Conservation (phyloP, 2,113 vertebrate species). For the Chunga burmeisteri region DNA sequence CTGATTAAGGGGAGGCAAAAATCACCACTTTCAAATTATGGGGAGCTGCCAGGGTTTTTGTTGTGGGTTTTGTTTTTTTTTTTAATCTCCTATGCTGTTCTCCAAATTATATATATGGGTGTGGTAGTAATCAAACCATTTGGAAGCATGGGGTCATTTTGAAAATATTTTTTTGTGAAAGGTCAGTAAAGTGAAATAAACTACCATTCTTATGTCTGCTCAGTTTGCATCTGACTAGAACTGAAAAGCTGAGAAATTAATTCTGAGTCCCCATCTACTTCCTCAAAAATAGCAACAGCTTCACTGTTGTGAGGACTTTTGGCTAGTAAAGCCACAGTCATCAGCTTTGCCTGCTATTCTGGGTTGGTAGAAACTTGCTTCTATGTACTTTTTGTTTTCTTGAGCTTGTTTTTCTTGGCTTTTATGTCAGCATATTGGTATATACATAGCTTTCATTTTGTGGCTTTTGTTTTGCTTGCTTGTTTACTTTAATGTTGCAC, state of each 20-base stretch:
- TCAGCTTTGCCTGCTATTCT: not conserved
- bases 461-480: not conserved
- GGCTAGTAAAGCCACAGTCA: not conserved
- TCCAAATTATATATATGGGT: not conserved
- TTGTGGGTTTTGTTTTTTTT: not conserved
- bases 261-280: not conserved
- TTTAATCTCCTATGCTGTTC: not conserved
- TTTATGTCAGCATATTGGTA: not conserved
- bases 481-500: not conserved
- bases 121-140: conserved; percentile 3
- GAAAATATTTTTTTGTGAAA: not conserved
- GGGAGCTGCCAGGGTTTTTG: not conserved
- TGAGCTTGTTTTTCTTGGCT: not conserved
- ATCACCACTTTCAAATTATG: not conserved
- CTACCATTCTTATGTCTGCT: not conserved
- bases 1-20: not conserved
- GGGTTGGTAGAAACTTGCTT: not conserved
- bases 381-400: not conserved
- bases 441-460: not conserved
- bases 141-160: not conserved
- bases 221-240: conserved; percentile 12
- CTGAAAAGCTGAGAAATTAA: not conserved
- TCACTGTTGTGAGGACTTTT: not conserved
- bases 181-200: conserved; percentile 20
- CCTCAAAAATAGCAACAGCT: not conserved